Evolutionary conservation across 2,113 vertebrate genomes (phyloP).

Genomic region (Ascaphus truei): DNA sequence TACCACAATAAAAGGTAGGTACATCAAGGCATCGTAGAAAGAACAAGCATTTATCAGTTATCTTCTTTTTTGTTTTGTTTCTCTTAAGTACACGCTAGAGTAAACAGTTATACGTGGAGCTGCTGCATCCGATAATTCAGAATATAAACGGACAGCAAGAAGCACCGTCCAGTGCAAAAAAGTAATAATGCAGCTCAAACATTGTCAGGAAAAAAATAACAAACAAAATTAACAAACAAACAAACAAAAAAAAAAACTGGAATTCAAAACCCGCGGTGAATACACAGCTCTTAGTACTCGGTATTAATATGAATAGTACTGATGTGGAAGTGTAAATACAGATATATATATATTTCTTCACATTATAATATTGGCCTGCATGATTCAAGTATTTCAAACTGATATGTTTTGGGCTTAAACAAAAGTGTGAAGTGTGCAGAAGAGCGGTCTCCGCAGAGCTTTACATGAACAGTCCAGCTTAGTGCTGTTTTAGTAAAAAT

Average conservation of each 20-base stretch:
- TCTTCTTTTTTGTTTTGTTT: background rate
- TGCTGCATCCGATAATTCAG: constrained; percentile 78
- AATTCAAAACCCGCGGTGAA: constrained; percentile 81
- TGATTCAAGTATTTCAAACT: constrained; percentile 99
- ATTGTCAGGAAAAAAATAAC: constrained; percentile 79
- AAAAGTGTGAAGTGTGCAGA: constrained; percentile 95
- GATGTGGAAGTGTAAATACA: constrained; percentile 97
- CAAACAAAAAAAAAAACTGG: constrained; percentile 68
- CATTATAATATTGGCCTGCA: constrained; percentile 99
- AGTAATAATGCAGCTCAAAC: constrained; percentile 83
- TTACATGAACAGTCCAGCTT: constrained; percentile 84
- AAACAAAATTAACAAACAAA: too few relatives aligned
- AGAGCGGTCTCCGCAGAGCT: constrained; percentile 91
- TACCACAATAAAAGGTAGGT: constrained; percentile 89
- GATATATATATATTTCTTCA: constrained; percentile 74
- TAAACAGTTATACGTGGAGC: constrained; percentile 95
- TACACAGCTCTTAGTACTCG: constrained; percentile 83
- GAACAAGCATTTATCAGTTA: constrained; percentile 57
- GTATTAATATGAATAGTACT: constrained; percentile 86
- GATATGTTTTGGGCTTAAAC: constrained; percentile 99
- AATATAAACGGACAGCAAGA: constrained; percentile 49
- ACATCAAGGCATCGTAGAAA: constrained; percentile 93
- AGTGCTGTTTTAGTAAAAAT: constrained; percentile 77
- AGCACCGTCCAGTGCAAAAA: constrained; percentile 96
- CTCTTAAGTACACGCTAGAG: constrained; percentile 87